Conservation (phyloP, 2,797 vertebrate genomes). For the Lithobates pipiens region DNA sequence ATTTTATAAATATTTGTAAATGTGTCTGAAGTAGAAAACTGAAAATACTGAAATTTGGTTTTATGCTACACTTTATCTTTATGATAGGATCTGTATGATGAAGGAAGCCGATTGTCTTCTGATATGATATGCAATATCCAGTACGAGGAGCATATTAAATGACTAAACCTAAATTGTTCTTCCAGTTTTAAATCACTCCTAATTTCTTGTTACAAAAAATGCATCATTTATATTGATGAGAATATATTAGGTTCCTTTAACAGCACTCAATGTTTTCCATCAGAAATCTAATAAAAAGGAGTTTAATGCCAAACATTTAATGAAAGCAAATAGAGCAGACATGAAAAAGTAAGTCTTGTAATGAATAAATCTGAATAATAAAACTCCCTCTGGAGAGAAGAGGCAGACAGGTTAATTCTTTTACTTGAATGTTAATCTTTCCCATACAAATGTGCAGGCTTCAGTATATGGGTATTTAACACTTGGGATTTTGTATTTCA, state of each 20-base stretch:
- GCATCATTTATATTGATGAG: slow-evolving; percentile 44
- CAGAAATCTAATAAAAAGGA: slow-evolving; percentile 58
- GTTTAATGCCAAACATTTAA: slow-evolving; percentile 70
- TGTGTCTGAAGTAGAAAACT: background rate
- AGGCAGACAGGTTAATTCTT: slow-evolving; percentile 74
- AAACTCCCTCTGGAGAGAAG: slow-evolving; percentile 66
- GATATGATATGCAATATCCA: background rate
- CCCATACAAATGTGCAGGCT: slow-evolving; percentile 59
- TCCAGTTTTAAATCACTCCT: slow-evolving; percentile 27
- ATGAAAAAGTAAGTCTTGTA: slow-evolving; percentile 70
- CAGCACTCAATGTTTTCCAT: slow-evolving; percentile 56
- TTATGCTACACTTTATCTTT: background rate
- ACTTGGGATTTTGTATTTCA: slow-evolving; percentile 62
- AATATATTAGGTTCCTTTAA: slow-evolving; percentile 63
- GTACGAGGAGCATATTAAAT: background rate
- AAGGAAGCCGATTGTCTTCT: slow-evolving; percentile 6
- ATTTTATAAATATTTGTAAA: too few species aligned
- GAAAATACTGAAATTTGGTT: background rate
- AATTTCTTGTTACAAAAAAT: slow-evolving; percentile 39
- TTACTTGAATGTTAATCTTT: slow-evolving; percentile 72
- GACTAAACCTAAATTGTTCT: slow-evolving; percentile 19
- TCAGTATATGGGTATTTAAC: slow-evolving; percentile 63
- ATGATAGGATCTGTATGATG: background rate
- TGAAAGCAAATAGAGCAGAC: slow-evolving; percentile 71
- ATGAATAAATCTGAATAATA: slow-evolving; percentile 77